Evolutionary conservation across 2,113 vertebrate genomes (phyloP).

Genomic region (Heterotis niloticus): DNA sequence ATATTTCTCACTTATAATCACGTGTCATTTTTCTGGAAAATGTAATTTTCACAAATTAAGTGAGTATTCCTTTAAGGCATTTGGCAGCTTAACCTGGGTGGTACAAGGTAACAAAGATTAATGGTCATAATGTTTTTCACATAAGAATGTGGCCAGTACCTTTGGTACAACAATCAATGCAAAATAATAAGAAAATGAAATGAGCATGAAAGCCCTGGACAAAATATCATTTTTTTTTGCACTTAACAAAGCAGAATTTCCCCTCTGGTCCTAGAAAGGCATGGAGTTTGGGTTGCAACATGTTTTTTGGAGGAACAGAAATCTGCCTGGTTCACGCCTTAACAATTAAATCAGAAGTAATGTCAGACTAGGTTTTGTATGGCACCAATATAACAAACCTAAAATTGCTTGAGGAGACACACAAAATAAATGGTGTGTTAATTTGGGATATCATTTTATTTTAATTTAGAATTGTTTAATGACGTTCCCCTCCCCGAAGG

Average conservation of each 20-base stretch:
- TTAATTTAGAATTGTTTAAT: background rate
- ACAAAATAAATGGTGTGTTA: background rate
- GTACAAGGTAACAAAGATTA: conserved; percentile 33
- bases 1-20: conserved; percentile 46
- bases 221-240: conserved; percentile 47
- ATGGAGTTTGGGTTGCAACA: conserved; percentile 34
- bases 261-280: conserved; percentile 36
- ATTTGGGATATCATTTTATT: conserved; percentile 11
- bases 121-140: conserved; percentile 34
- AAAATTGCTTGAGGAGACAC: conserved; percentile 1
- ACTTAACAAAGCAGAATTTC: conserved; percentile 35
- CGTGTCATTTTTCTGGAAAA: conserved; percentile 39
- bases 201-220: conserved; percentile 20
- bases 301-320: background rate
- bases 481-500: background rate
- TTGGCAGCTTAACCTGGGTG: conserved; percentile 31
- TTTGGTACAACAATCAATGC: conserved; percentile 34
- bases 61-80: background rate
- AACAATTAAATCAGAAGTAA: conserved; percentile 36
- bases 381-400: conserved; percentile 5
- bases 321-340: conserved; percentile 9
- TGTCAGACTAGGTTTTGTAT: conserved; percentile 25
- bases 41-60: conserved; percentile 41
- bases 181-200: conserved; percentile 33
- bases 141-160: conserved; percentile 23